Percentiles rank a stretch among this genome's conserved stretches.
These are phyloP conservation scores for Polydrusus cervinus DNA, from an alignment of 2,888 invertebrate species.

Conservation along the genomic window DNA sequence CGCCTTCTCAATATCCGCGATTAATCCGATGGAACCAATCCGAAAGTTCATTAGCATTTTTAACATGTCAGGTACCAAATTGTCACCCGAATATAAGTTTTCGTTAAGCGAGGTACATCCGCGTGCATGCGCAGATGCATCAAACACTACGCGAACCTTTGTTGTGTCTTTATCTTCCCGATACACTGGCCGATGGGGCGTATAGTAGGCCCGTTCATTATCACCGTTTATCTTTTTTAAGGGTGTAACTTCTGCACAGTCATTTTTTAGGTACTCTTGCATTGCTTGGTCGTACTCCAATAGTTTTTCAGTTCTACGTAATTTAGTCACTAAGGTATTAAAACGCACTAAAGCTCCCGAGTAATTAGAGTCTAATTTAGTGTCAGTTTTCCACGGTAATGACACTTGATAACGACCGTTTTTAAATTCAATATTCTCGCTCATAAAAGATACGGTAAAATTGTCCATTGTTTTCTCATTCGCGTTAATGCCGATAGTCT, in stretches of 20 bases:
- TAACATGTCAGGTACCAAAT: not conserved
- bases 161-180: not conserved
- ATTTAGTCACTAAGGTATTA: too few species aligned
- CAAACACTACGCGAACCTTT: not conserved
- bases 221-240: not conserved
- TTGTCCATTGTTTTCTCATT: too few species aligned
- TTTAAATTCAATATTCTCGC: too few species aligned
- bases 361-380: too few species aligned
- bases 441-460: too few species aligned
- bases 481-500: too few species aligned
- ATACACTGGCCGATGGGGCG: not conserved
- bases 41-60: not conserved
- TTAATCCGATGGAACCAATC: not conserved
- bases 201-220: not conserved
- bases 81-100: not conserved
- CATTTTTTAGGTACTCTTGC: not conserved
- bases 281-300: not conserved
- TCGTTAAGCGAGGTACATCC: not conserved
- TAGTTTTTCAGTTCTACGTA: too few species aligned
- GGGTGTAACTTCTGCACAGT: not conserved
- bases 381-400: too few species aligned
- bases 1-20: not conserved
- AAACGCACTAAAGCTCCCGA: too few species aligned
- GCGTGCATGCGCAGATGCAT: not conserved
- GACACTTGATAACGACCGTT: too few species aligned